Conservation (phyloP, 2,888 invertebrate species). For the Idaea aversata region DNA sequence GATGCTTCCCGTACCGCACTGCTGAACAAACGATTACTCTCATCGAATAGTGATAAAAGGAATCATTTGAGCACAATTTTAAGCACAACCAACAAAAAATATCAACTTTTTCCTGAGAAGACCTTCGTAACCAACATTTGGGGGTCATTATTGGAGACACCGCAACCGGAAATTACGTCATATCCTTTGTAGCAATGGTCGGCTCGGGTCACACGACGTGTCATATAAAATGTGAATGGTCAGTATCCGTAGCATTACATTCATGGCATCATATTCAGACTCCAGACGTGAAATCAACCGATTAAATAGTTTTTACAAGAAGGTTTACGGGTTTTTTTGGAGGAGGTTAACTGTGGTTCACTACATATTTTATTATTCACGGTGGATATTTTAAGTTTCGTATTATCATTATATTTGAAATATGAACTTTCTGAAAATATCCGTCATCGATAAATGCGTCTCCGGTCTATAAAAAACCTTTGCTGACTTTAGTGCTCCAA, state of each 20-base stretch:
- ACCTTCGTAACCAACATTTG: neutral
- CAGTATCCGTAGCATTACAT: neutral
- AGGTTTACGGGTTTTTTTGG: no score
- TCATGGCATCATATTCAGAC: neutral
- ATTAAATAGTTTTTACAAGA: neutral
- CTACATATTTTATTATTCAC: no score
- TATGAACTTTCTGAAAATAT: no score
- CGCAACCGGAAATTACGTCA: neutral
- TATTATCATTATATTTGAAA: no score
- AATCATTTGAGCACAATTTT: neutral
- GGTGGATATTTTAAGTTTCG: no score
- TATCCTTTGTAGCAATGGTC: neutral
- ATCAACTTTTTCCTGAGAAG: neutral
- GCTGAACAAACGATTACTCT: neutral
- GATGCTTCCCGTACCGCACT: slow-evolving; percentile 5
- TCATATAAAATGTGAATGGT: neutral
- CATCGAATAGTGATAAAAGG: neutral
- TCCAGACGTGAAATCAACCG: neutral
- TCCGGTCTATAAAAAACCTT: no score
- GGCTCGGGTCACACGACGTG: neutral
- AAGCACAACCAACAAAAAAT: neutral
- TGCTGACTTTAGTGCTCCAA: no score
- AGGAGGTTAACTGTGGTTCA: no score
- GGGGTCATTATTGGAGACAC: neutral
- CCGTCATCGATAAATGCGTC: no score